Base-by-base conservation (phyloP, 2,797 vertebrate species). In the Rhyacichthys aspro region DNA sequence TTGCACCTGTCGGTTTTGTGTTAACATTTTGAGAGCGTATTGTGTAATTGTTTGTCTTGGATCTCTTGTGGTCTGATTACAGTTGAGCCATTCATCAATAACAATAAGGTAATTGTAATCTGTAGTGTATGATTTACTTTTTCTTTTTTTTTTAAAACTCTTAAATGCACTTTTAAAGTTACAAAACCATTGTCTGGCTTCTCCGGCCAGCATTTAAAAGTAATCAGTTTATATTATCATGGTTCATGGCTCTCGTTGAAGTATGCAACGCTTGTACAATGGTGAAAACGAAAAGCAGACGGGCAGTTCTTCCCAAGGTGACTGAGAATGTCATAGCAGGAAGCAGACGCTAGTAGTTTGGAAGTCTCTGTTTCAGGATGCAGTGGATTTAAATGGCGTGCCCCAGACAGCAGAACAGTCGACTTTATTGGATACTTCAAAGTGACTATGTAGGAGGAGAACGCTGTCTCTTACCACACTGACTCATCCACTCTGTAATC, bases 401-500 rank as follows among this genome's bases (percentile, higher is more conserved):
- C 38, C 46, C 67, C 44, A 72, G 71, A 76, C 12, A 6, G 34
- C 54, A 54, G 37, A 8, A 23, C 36, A 65, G 68, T 52, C 43
- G 23, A 56, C 66, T 47, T 59, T 46, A 71, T 55, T 28, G 10
- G 58, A 56, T 32, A 43, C 28, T 56, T 72, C 33, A 59, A 72
- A 67, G 64, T 50, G 49, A 52, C 41, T 56, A 37, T 61, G 74
- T 70, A 50, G 74, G 82, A 79, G 64, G 63, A 76, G 65, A 73
- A 33, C 28, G 33, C 7, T 2, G 75, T 52, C 59, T 76, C 48
- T 79, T 55, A 23, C 10, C 45, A 9, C 59, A 72, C 74, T 83
- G 82, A 86, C 76, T 88, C 85, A 79, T 44, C 69, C 55, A 23
- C 54, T 44, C 43, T 69, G 44, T 82, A 82, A 85, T 76, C 59